Conservation (phyloP, 2,888 invertebrate genomes). For the Eurytoma adleriae region DNA sequence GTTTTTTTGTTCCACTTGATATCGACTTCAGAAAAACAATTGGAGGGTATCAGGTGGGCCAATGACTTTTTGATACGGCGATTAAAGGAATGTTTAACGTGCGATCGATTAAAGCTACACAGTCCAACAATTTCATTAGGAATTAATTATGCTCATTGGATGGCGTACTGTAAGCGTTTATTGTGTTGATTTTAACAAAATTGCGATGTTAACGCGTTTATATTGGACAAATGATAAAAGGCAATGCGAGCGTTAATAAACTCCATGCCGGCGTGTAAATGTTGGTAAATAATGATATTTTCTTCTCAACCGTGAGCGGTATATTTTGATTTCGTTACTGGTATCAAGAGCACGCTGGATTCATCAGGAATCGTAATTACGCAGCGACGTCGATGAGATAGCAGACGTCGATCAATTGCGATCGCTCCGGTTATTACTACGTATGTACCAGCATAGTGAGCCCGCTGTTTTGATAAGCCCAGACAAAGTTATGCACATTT, state of each 20-base stretch:
- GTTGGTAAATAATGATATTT: slow-evolving; percentile 42
- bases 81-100: not conserved
- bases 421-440: slow-evolving; percentile 46
- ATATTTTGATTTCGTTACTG: slow-evolving; percentile 21
- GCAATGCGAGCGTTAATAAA: slow-evolving; percentile 40
- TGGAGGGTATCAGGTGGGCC: not conserved
- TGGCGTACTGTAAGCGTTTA: slow-evolving; percentile 35
- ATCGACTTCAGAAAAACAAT: not conserved
- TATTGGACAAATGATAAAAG: slow-evolving; percentile 45
- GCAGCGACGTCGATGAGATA: slow-evolving; percentile 37
- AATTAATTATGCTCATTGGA: slow-evolving; percentile 48
- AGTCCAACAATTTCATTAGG: slow-evolving; percentile 17
- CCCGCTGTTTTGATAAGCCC: slow-evolving; percentile 45
- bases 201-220: slow-evolving; percentile 9
- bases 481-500: slow-evolving; percentile 29
- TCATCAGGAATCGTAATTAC: slow-evolving; percentile 52
- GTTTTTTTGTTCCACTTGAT: not conserved
- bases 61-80: not conserved
- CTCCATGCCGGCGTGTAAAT: slow-evolving; percentile 6
- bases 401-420: slow-evolving; percentile 54
- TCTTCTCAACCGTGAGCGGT: not conserved
- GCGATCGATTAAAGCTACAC: slow-evolving; percentile 8
- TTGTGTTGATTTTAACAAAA: slow-evolving; percentile 33
- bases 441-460: not conserved
- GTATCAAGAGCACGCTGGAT: slow-evolving; percentile 30